A percentile compares a stretch with the other conserved stretches of the same genome.
Evolutionary conservation across 2,797 vertebrate species (phyloP).

Genomic region (Danio jaintianensis): DNA sequence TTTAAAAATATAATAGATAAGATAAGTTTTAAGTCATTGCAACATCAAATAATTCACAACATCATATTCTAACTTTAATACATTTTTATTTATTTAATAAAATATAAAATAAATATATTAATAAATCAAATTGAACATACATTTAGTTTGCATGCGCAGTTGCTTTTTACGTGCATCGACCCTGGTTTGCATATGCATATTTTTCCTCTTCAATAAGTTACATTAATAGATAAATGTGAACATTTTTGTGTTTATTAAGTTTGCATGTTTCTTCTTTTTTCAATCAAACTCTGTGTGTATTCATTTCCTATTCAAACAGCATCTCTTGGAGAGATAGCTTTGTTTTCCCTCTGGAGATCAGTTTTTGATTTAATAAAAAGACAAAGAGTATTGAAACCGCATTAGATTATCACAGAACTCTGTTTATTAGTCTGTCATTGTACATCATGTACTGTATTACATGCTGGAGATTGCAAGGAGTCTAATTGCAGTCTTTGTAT

Average conservation of each 20-base stretch:
- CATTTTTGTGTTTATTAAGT: background rate
- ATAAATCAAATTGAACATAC: too few relatives aligned
- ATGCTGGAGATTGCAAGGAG: background rate
- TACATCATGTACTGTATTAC: background rate
- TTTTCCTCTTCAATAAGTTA: background rate
- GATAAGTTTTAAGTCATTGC: too few relatives aligned
- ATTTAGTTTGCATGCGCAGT: background rate
- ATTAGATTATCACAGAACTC: constrained; percentile 16
- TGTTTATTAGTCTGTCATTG: background rate
- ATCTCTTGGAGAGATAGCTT: background rate
- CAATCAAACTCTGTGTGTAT: background rate
- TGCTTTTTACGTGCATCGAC: background rate
- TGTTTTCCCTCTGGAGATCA: background rate
- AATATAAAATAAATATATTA: too few relatives aligned
- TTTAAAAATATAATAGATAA: too few relatives aligned
- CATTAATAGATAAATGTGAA: background rate
- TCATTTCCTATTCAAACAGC: background rate
- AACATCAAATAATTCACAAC: too few relatives aligned
- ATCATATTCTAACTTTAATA: too few relatives aligned
- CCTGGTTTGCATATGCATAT: background rate
- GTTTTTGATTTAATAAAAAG: background rate
- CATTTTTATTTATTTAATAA: too few relatives aligned
- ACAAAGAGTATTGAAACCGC: background rate
- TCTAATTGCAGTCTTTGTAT: too few relatives aligned
- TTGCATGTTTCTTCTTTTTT: background rate